Evolutionary conservation across 1,140 invertebrate species (phyloP).

Genomic region (Wasmannia auropunctata): DNA sequence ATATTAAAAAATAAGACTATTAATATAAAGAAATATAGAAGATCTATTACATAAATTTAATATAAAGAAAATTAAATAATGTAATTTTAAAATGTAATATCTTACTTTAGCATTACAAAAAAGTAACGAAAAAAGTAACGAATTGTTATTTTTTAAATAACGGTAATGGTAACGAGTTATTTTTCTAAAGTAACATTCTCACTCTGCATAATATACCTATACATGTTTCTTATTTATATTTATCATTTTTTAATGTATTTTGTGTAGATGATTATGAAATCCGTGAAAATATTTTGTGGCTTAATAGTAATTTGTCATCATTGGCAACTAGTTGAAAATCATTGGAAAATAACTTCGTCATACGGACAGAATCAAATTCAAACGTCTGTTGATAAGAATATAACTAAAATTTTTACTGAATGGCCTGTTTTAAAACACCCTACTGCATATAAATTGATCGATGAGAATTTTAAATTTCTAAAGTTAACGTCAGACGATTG

Average conservation of each 20-base stretch:
- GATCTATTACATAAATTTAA: too few species aligned
- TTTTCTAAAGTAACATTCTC: too few species aligned
- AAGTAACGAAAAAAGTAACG: too few species aligned
- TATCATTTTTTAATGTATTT: neutral
- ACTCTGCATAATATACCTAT: too few species aligned
- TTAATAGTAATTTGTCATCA: neutral
- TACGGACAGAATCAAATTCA: neutral
- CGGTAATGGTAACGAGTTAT: too few species aligned
- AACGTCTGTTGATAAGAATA: neutral
- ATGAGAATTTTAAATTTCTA: neutral
- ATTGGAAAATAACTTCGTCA: neutral
- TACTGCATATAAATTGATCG: neutral
- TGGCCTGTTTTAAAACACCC: neutral
- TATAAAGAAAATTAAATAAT: too few species aligned
- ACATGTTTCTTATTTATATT: neutral
- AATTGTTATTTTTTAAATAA: too few species aligned
- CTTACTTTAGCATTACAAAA: too few species aligned
- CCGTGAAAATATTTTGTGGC: neutral
- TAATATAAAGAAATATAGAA: too few species aligned
- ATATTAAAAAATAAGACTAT: too few species aligned
- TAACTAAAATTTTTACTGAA: neutral
- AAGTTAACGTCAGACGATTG: neutral
- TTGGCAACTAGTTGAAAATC: neutral
- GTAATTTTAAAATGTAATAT: too few species aligned
- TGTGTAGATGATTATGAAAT: neutral